These are phyloP conservation scores for Vanacampus margaritifer DNA, from an alignment of 2,113 vertebrate genomes.

Conservation along the genomic window DNA sequence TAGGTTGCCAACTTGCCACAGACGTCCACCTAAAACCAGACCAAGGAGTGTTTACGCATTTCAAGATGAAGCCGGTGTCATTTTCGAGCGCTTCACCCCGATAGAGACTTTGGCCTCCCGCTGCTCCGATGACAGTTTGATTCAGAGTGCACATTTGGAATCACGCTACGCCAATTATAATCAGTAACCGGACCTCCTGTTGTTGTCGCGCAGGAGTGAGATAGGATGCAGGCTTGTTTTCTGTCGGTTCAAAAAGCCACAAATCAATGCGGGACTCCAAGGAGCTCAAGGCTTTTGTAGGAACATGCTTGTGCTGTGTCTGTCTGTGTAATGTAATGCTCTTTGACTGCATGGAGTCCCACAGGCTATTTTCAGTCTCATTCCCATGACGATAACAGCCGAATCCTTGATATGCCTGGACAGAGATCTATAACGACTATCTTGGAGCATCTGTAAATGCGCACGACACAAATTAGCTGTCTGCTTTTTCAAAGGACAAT, in stretches of 20 bases:
- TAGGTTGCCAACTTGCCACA: background rate
- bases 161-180: constrained; percentile 44
- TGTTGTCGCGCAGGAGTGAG: constrained; percentile 29
- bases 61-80: background rate
- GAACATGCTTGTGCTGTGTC: constrained; percentile 36
- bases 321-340: constrained; percentile 26
- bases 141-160: constrained; percentile 20
- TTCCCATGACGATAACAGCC: constrained; percentile 35
- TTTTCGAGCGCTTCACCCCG: background rate
- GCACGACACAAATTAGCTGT: constrained; percentile 4
- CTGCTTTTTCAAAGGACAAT: constrained; percentile 22
- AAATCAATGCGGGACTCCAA: constrained; percentile 42
- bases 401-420: constrained; percentile 32
- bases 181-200: constrained; percentile 44
- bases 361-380: constrained; percentile 48
- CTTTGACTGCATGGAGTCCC: constrained; percentile 30
- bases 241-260: constrained; percentile 35
- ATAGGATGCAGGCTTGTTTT: constrained; percentile 29
- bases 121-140: constrained; percentile 17
- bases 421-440: constrained; percentile 20
- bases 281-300: constrained; percentile 23
- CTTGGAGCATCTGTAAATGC: constrained; percentile 30
- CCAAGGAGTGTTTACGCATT: background rate
- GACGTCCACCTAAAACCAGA: background rate
- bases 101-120: constrained; percentile 5